Evolutionary conservation across 2,797 vertebrate genomes (phyloP), one percentile per base, ranked within the genome.

Genomic region (Enteromius argenteus): DNA sequence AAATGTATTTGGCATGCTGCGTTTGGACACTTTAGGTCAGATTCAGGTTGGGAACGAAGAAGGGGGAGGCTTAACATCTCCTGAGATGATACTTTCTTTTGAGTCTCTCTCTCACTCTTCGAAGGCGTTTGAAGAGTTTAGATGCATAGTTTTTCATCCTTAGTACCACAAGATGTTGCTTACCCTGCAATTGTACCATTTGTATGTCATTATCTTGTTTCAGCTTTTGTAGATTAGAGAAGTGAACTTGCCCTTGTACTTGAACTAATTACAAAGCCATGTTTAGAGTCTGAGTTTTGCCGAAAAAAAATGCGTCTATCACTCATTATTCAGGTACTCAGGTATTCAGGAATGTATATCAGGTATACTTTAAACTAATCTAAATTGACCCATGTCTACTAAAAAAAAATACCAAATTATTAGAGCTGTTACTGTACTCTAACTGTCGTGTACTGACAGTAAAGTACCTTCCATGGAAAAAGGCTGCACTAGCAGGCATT

Each of bases 1-100:
- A 90, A 90, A 90, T 84, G 81, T 84, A 90, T 91, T 87, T 87
- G 84, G 81, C 75, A 10, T 67, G 56, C 10, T 69, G 23, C 72
- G 42, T 83, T 84, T 83, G 77, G 75, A 88, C 73, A 73, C 79
- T 73, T 71, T 78, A 73, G 79, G 79, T 88, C 80, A 87, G 74
- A 79, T 75, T 80, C 56, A 79, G 79, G 78, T 72, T 79, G 69
- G 62, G 84, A 72, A 73, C 23, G 79, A 73, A 79, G 15, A 82
- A 72, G 23, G 58, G 82, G 58, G 56, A 37, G 42, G 71, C n/a
- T 79, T 72, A 53, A 42, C 56, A 46, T 82, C 72, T 68, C 44
- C 42, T 69, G 64, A 69, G 73, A 77, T 23, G n/a, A 77, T 44
- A 37, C 19, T 77, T 76, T 76, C 46, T 83, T 68, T 83, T 67